Percentiles rank a stretch among this genome's conserved stretches.
Evolutionary conservation across 2,113 vertebrate species (phyloP).

Genomic region (Grallaria varia): DNA sequence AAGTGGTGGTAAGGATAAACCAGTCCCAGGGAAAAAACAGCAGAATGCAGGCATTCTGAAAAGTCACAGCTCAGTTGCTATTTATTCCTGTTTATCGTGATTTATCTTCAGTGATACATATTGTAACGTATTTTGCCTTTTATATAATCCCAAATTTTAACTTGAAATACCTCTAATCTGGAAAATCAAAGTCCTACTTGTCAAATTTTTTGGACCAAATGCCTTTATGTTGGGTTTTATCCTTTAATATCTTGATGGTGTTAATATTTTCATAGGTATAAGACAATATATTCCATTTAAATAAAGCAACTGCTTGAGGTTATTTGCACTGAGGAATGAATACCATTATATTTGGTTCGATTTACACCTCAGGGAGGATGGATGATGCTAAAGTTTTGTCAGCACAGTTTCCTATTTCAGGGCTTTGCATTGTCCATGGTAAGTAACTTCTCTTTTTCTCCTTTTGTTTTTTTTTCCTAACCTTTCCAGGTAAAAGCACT

Average conservation of each 20-base stretch:
- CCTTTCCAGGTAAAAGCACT: slow-evolving; percentile 90
- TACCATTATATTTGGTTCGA: background rate
- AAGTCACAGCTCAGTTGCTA: background rate
- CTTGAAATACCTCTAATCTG: background rate
- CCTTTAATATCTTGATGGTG: background rate
- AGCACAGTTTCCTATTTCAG: slow-evolving; percentile 7
- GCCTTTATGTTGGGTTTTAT: background rate
- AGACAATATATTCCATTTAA: background rate
- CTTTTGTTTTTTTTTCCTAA: slow-evolving; percentile 38
- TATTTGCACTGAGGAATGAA: background rate
- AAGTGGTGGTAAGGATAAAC: background rate
- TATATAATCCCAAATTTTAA: background rate
- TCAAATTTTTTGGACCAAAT: background rate
- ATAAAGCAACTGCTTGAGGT: background rate
- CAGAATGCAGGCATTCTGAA: background rate
- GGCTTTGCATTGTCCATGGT: slow-evolving; percentile 38
- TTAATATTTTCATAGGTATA: background rate
- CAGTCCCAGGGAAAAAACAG: background rate
- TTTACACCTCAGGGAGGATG: background rate
- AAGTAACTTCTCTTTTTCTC: slow-evolving; percentile 72
- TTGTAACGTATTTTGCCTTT: background rate
- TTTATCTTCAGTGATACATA: background rate
- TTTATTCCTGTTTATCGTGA: background rate
- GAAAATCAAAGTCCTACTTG: background rate
- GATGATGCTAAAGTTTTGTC: background rate